Evolutionary conservation across 2,888 invertebrate species (phyloP).

Genomic region (Nebria salina): DNA sequence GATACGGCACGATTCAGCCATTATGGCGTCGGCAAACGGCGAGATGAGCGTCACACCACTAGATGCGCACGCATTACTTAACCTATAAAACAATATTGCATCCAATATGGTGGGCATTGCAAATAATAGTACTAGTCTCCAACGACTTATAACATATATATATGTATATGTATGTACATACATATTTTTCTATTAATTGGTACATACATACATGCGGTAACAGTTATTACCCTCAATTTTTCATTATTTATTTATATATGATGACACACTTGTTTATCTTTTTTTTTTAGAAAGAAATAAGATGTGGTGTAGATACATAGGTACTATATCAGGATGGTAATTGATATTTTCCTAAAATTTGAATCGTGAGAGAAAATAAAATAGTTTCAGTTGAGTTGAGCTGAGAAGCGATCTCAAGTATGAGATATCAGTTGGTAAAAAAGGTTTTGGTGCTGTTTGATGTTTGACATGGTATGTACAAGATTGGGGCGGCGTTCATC

Average conservation of each 20-base stretch:
- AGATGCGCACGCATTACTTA: conserved; percentile 18
- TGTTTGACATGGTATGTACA: not conserved
- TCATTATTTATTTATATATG: too few relatives aligned
- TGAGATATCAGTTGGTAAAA: too few relatives aligned
- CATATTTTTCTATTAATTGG: not conserved
- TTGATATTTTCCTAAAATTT: too few relatives aligned
- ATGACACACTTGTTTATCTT: too few relatives aligned
- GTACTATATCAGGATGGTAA: too few relatives aligned
- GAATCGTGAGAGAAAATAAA: too few relatives aligned
- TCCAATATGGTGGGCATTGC: not conserved
- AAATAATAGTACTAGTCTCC: conserved; percentile 4
- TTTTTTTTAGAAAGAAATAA: too few relatives aligned
- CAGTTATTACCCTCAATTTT: not conserved
- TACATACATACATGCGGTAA: not conserved
- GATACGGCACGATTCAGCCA: conserved; percentile 60
- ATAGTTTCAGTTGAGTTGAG: too few relatives aligned
- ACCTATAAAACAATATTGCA: conserved; percentile 29
- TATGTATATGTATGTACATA: not conserved
- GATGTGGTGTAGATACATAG: too few relatives aligned
- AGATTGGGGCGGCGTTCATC: conserved; percentile 16
- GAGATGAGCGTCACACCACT: conserved; percentile 18
- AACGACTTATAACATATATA: conserved; percentile 21
- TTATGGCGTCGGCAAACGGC: conserved; percentile 50
- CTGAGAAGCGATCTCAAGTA: too few relatives aligned
- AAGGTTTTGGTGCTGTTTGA: not conserved